Evolutionary conservation across 1,140 invertebrate genomes (phyloP).

Genomic region (Arion vulgaris): DNA sequence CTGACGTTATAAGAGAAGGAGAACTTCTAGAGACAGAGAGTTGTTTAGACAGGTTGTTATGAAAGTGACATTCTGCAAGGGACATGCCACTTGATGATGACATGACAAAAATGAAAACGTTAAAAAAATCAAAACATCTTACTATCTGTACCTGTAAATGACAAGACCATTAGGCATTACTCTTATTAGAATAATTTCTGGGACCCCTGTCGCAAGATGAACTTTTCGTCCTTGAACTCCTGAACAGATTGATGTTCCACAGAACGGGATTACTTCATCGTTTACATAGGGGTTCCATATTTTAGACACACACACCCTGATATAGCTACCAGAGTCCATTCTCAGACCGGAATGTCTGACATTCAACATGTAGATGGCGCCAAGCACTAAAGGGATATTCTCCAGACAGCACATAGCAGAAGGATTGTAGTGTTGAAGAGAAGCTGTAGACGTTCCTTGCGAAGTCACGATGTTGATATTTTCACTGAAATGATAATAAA

Average conservation of each 20-base stretch:
- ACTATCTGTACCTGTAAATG: neutral
- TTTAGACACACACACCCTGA: neutral
- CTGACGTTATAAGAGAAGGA: too few species aligned
- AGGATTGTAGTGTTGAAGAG: neutral
- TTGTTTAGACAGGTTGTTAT: too few species aligned
- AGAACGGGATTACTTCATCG: neutral
- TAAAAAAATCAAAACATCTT: too few species aligned
- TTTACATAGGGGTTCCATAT: neutral
- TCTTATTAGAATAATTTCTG: neutral
- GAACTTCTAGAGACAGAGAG: too few species aligned
- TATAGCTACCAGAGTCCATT: neutral
- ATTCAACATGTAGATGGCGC: neutral
- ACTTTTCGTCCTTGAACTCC: neutral
- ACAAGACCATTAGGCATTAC: neutral
- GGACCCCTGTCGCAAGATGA: neutral
- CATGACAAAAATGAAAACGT: too few species aligned
- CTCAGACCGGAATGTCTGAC: neutral
- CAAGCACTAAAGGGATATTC: neutral
- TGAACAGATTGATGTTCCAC: neutral
- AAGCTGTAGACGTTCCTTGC: neutral
- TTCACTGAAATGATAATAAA: neutral
- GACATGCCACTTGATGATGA: too few species aligned
- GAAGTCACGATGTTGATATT: neutral
- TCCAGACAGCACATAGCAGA: neutral
- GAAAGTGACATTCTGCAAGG: too few species aligned